Evolutionary conservation across 2,888 invertebrate species (phyloP).

Genomic region (Agriopis marginaria): DNA sequence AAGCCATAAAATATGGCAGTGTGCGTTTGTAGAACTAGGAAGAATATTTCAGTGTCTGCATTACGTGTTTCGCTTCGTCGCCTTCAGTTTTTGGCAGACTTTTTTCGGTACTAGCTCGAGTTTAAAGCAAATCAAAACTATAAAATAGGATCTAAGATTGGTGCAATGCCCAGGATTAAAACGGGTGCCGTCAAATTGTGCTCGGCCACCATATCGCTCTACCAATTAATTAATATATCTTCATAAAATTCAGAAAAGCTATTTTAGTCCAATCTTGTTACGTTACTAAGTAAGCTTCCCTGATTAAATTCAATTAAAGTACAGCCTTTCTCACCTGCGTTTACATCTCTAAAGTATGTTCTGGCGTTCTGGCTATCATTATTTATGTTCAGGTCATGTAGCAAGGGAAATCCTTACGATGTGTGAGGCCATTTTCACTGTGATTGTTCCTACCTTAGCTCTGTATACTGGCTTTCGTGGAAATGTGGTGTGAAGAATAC

Average conservation of each 20-base stretch:
- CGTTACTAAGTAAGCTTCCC: not conserved
- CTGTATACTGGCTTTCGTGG: conserved; percentile 39
- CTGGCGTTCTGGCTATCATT: conserved; percentile 9
- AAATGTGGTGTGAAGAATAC: conserved; percentile 39
- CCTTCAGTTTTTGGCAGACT: too few species aligned
- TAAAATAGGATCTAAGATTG: too few species aligned
- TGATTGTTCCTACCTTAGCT: conserved; percentile 27
- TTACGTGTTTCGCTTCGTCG: too few species aligned
- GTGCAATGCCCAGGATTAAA: too few species aligned
- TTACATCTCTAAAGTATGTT: conserved; percentile 11
- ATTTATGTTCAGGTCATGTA: conserved; percentile 22
- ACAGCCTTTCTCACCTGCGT: not conserved
- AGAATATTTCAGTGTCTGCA: too few species aligned
- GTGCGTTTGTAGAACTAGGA: too few species aligned
- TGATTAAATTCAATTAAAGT: conserved; percentile 13
- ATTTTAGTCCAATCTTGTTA: not conserved
- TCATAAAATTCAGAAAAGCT: not conserved
- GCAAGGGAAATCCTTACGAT: conserved; percentile 20
- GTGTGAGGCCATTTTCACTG: conserved; percentile 39
- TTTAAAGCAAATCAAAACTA: too few species aligned
- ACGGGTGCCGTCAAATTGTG: too few species aligned
- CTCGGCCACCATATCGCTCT: too few species aligned
- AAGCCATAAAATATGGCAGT: too few species aligned
- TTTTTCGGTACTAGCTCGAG: too few species aligned
- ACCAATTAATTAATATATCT: too few species aligned